Evolutionary conservation across 2,888 invertebrate species (phyloP), one percentile per base, ranked within the genome.

Genomic region (Smittia sp.): DNA sequence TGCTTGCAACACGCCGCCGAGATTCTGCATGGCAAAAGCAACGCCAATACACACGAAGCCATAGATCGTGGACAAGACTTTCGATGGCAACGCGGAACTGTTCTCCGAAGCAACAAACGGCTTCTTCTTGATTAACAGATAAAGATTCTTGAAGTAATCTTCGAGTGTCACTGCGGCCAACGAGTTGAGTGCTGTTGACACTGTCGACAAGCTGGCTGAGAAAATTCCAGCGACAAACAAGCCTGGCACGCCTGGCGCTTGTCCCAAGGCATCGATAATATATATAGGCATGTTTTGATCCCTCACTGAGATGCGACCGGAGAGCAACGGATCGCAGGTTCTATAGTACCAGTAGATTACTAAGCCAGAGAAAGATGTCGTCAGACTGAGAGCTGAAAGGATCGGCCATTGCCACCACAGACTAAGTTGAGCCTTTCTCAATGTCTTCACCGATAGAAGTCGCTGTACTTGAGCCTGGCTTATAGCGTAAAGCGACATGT

Each of bases 151-250:
- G 1, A 95, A 82, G 76, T 95, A 94, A 82, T 97, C 96, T 78
- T 94, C 91, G 58, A 96, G 83, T 0, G 94, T 92, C 13, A 96
- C 93, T 0, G 96, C 96, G 0, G 96, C 90, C 65, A 97, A 84
- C 0, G 96, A 93, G 79, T 96, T 96, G 75, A 96, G 87, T 1
- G 94, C 90, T 0, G 96, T 94, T 0, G 96, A 96, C 74, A 97
- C 90, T 0, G 96, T 95, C 58, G 95, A 95, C 9, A 96, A 84
- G 0, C 95, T 92, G 0, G 94, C 96, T 77, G 94, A 94, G 80
- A 96, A 95, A 75, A 97, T 91, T 1, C 96, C 91, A 2, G 96
- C 93, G 0, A 96, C 90, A 79, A 96, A 96, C 22, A 97, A 84
- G 0, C 97, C 97, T 0, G 94, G 88, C 22, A 97, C 79, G 0